Percentiles rank a stretch among this genome's conserved stretches.
Evolutionary conservation across 2,113 vertebrate genomes (phyloP).

Genomic region (Tricholaema leucomelas): DNA sequence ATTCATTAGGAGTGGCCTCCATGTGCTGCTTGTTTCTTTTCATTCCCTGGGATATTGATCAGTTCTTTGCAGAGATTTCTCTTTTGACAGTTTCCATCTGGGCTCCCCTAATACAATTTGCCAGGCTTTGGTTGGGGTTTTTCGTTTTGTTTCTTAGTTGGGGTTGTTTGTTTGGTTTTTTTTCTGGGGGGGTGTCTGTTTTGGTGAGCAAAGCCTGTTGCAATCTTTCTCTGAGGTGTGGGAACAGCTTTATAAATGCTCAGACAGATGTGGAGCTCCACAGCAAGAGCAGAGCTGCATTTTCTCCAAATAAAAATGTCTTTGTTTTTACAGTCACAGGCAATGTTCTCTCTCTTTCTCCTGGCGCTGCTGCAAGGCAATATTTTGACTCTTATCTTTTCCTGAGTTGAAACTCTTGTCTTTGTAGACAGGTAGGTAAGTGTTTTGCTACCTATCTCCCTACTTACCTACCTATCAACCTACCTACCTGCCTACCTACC

Average conservation of each 20-base stretch:
- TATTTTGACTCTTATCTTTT: background rate
- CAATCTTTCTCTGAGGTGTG: background rate
- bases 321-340: background rate
- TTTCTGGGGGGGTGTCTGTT: background rate
- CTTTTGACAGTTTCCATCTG: background rate
- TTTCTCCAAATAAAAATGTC: background rate
- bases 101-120: background rate
- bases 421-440: background rate
- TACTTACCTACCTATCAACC: too few relatives aligned
- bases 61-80: background rate
- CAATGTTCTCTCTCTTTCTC: background rate
- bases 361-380: background rate
- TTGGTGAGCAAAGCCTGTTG: background rate
- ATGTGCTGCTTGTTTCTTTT: background rate
- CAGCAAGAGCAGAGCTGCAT: background rate
- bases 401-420: background rate
- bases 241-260: background rate
- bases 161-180: too few relatives aligned
- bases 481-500: too few relatives aligned
- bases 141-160: too few relatives aligned
- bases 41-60: background rate
- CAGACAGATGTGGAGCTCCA: background rate
- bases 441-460: too few relatives aligned
- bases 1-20: slow-evolving; percentile 11
- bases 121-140: background rate